Conservation (phyloP, 2,113 vertebrate genomes). For the Elaphurus davidianus region DNA sequence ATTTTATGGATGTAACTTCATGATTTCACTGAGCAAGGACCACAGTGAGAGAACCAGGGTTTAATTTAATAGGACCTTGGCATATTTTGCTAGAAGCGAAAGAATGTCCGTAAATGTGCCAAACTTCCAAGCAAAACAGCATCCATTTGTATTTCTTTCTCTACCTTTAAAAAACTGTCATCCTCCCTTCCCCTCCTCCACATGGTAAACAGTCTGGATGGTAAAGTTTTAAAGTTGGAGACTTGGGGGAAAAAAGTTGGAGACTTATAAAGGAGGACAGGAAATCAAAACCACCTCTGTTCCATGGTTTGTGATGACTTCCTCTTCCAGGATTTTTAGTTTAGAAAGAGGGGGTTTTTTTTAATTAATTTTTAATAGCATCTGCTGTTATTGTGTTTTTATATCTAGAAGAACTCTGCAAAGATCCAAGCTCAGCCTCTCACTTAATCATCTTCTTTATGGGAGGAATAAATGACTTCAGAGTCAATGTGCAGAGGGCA, state of each 20-base stretch:
- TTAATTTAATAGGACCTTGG: background rate
- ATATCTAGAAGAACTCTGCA: background rate
- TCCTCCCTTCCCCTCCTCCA: background rate
- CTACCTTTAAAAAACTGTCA: background rate
- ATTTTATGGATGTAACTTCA: fast-evolving
- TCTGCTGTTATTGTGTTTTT: background rate
- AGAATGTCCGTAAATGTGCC: background rate
- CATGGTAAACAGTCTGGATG: background rate
- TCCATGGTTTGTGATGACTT: background rate
- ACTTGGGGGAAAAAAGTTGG: background rate
- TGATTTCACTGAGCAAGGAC: background rate
- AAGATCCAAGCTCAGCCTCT: background rate
- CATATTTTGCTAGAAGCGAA: background rate
- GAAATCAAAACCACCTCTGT: background rate
- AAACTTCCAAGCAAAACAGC: background rate
- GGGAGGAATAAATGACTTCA: background rate
- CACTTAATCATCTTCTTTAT: background rate
- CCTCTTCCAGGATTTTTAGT: background rate
- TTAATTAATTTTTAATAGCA: background rate
- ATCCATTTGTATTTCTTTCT: background rate
- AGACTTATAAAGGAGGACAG: background rate
- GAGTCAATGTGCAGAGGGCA: fast-evolving
- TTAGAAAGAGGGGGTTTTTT: background rate
- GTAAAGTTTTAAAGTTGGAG: background rate
- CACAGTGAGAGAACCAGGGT: background rate